Evolutionary conservation across 2,113 vertebrate species (phyloP).

Genomic region (Eretmodus cyanostictus): DNA sequence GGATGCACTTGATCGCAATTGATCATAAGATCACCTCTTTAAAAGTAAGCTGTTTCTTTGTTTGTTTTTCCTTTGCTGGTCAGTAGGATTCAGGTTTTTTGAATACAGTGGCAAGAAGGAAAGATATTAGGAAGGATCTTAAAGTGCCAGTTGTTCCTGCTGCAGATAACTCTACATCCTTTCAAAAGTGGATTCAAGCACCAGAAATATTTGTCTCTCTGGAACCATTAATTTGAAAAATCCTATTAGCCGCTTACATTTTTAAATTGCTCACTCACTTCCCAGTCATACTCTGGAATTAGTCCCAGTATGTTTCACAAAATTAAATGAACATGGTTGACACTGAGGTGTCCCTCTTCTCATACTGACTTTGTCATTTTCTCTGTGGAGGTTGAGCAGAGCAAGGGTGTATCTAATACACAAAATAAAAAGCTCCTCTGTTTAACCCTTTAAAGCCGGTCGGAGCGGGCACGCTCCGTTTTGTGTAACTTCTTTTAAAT

Average conservation of each 20-base stretch:
- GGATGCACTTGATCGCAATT: not conserved
- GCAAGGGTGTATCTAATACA: not conserved
- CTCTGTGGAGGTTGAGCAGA: not conserved
- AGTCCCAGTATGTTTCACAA: not conserved
- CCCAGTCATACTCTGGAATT: not conserved
- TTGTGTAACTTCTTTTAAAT: accelerated
- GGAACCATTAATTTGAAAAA: not conserved
- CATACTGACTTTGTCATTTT: not conserved
- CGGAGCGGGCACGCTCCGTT: accelerated
- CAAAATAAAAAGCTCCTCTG: not conserved
- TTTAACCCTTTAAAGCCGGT: not conserved
- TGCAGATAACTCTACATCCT: not conserved
- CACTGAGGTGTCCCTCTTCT: not conserved
- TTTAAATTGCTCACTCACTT: not conserved
- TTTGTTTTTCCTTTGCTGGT: not conserved
- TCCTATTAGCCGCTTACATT: not conserved
- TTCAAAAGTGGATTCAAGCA: not conserved
- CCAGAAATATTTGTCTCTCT: not conserved
- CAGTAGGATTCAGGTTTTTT: not conserved
- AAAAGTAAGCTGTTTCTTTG: not conserved
- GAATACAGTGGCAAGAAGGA: not conserved
- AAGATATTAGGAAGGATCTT: not conserved
- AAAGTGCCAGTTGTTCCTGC: not conserved
- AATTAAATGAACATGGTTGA: not conserved
- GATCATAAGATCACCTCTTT: not conserved